phyloP scores from a whole-genome alignment of 2,797 vertebrate species.

The Crenichthys baileyi region DNA sequence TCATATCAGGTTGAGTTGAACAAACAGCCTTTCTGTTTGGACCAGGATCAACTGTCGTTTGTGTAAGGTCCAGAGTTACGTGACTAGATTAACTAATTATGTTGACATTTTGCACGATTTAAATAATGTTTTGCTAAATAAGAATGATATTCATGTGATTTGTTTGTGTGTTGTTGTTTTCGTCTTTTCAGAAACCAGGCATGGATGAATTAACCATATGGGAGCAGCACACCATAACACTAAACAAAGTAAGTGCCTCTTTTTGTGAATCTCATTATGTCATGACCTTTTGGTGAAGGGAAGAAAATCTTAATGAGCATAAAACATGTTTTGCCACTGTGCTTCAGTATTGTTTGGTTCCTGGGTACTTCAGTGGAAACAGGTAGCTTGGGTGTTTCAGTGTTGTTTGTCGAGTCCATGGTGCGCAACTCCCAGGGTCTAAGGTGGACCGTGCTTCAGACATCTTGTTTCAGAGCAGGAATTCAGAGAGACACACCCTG shows the following conservation, averaged over 20 bases:
- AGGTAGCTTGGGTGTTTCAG: background rate
- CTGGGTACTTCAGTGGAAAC: slow-evolving; percentile 7
- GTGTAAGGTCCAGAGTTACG: slow-evolving; percentile 35
- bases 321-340: background rate
- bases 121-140: background rate
- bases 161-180: slow-evolving; percentile 5
- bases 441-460: slow-evolving; percentile 18
- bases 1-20: slow-evolving; percentile 50
- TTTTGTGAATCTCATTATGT: background rate
- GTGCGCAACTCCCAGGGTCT: slow-evolving; percentile 11
- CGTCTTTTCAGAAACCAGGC: slow-evolving; percentile 73
- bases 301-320: background rate
- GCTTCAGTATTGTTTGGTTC: background rate
- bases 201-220: slow-evolving; percentile 97
- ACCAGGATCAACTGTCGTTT: slow-evolving; percentile 22
- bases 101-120: background rate
- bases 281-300: background rate
- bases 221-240: slow-evolving; percentile 92
- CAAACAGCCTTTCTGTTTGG: slow-evolving; percentile 37
- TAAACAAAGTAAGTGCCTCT: slow-evolving; percentile 85
- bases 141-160: background rate
- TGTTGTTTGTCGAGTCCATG: slow-evolving; percentile 22
- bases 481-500: slow-evolving; percentile 73
- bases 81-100: background rate
- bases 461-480: slow-evolving; percentile 60